These are phyloP conservation scores for Mustelus asterias DNA, from an alignment of 2,113 vertebrate genomes.

Conservation along the genomic window DNA sequence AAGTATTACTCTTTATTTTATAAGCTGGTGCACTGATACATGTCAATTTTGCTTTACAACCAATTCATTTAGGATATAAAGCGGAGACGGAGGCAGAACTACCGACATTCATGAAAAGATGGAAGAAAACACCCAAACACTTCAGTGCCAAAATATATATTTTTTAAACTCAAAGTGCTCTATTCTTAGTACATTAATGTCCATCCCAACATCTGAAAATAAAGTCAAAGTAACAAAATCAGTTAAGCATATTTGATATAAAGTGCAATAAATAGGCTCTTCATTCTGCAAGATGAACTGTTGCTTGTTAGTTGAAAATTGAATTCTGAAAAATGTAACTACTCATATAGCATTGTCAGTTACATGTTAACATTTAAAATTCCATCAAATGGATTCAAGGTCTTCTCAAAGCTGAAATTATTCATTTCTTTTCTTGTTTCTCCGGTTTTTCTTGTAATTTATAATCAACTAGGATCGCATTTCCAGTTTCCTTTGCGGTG, in stretches of 20 bases:
- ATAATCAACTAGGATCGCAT: constrained; percentile 83
- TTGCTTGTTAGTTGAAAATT: background rate
- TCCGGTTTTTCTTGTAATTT: constrained; percentile 60
- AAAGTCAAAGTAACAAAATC: background rate
- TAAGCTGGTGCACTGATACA: background rate
- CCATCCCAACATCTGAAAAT: background rate
- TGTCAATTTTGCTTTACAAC: background rate
- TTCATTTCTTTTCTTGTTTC: constrained; percentile 43
- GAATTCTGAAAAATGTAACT: background rate
- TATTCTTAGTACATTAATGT: background rate
- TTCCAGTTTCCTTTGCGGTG: constrained; percentile 82
- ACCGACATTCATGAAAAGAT: background rate
- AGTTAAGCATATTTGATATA: background rate
- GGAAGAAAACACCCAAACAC: background rate
- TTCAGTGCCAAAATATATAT: background rate
- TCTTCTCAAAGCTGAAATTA: constrained; percentile 48
- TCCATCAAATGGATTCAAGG: constrained; percentile 24
- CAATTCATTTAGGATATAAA: background rate
- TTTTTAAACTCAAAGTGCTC: background rate
- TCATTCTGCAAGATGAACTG: background rate
- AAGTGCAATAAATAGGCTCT: background rate
- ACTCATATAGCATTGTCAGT: background rate
- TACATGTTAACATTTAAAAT: background rate
- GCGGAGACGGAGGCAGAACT: background rate
- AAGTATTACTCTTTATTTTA: background rate